Evolutionary conservation across 2,888 invertebrate species (phyloP), one percentile per base, ranked within the genome.

Genomic region (Trichopoda pennipes): DNA sequence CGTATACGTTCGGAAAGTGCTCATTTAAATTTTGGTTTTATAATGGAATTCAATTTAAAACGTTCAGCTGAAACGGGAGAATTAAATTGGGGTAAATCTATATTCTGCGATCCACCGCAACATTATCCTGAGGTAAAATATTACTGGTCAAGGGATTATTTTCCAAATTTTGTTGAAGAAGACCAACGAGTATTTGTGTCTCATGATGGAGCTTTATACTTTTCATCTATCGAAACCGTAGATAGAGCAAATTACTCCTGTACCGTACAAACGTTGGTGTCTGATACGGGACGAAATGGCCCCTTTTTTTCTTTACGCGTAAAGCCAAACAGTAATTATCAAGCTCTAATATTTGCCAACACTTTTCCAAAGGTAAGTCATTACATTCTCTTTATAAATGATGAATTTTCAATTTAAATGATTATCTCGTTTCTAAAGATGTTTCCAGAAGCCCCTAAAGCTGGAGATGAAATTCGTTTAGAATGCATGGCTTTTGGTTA

Each of bases 401-500:
- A 3, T 38, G 12, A 28, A n/a, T 23, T 51, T 19, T 38, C 9
- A n/a, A n/a, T n/a, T n/a, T n/a, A n/a, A n/a, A 63, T 14, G 10
- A 53, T 42, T 0, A 42, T 12, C 58, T 32, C 16, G 12, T 80
- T 70, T 7, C 19, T 66, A 6, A 23, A 86, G 86, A 81, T 96
- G 0, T 99, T 98, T 88, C 99, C 99, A 0, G 97, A 97, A 90
- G 97, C 97, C 23, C 98, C 98, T 0, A 92, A 95, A 81, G 97
- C 96, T 21, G 98, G 98, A 0, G 95, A 96, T 87, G 96, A 97
- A 91, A 96, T 98, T 17, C 93, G 97, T 80, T 91, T 99, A 68
- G 99, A 99, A 92, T 99, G 99, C 92, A 94, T 99, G 85, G 97
- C 98, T 3, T 98, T 97, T 93, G 99, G 98, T 90, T 98, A 98